phyloP scores from a whole-genome alignment of 2,113 vertebrate species.

The Hiodon tergisus region DNA sequence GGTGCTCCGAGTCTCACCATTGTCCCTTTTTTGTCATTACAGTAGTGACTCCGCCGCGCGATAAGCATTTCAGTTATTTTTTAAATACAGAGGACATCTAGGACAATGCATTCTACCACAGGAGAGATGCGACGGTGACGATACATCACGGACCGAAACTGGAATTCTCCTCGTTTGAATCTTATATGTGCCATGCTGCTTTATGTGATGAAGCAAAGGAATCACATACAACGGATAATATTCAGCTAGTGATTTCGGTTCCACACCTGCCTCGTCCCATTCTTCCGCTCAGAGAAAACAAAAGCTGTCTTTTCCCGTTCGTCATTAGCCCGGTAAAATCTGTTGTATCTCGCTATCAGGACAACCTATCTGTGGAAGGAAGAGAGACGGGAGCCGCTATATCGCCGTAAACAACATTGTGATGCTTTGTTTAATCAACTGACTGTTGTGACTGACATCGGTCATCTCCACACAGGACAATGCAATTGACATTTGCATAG shows the following conservation, averaged over 20 bases:
- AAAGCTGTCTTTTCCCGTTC: conserved; percentile 7
- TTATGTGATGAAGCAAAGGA: neutral
- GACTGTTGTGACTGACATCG: conserved; percentile 20
- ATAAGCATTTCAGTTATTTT: neutral
- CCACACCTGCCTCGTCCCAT: neutral
- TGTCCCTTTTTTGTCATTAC: conserved; percentile 19
- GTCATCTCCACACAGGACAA: conserved; percentile 13
- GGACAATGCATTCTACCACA: conserved; percentile 13
- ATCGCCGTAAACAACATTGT: conserved; percentile 40
- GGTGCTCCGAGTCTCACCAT: conserved; percentile 47
- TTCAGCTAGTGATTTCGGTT: neutral
- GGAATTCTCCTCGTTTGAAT: conserved; percentile 12
- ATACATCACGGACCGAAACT: conserved; percentile 18
- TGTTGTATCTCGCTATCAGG: conserved; percentile 23
- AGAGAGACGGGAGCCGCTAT: conserved; percentile 32
- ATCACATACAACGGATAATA: conserved; percentile 4
- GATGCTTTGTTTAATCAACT: conserved; percentile 38
- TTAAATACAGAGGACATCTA: neutral
- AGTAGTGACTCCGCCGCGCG: conserved; percentile 1
- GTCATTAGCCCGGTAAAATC: conserved; percentile 20
- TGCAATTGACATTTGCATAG: conserved; percentile 18
- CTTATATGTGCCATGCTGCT: neutral
- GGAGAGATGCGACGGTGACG: conserved; percentile 6
- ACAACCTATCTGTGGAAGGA: conserved; percentile 30
- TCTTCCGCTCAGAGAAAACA: conserved; percentile 6